Base-by-base conservation (phyloP, 2,113 vertebrate species). In the Poeciliopsis occidentalis region DNA sequence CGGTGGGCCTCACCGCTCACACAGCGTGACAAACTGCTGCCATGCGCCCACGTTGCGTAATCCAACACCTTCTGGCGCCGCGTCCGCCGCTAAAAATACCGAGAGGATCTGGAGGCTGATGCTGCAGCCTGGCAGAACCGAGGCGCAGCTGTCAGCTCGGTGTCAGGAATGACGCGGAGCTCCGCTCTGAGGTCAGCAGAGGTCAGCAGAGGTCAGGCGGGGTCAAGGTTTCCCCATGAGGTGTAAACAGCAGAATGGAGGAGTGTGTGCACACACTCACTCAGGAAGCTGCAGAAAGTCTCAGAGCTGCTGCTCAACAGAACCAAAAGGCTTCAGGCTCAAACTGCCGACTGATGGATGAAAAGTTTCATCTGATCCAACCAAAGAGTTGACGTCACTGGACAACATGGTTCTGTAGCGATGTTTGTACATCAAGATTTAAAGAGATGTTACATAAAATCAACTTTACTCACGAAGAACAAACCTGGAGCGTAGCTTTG, bases 41-140 rank as follows among this genome's bases (percentile, higher is more conserved):
- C 61, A 69, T 81, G 84, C 76, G 73, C 66, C 79, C 54, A 41
- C n/a, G 72, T 81, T 73, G 85, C 65, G 77, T 87, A 89, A 90
- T 84, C 69, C 30, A 66, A 90, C 85, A 86, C 87, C 83, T 87
- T 65, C 87, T 87, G 81, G 83, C 81, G 82, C 31, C 71, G 26
- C 26, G n/a, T 72, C 65, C 51, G 6, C 29, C 12, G 71, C 89
- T 86, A 86, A 86, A 90, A 86, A 90, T 87, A 90, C 79, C 68
- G 37, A 22, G 65, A 62, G 82, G 85, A 81, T 83, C 84, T 82
- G 79, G 70, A 79, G 24, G 47, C 75, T 82, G 87, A 85, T 66
- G 54, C 67, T 10, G 34, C 34, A 37, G 34, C 34, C 32, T 1
- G 32, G 32, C 32, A 34, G 12, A 22, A 8, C 24, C 1, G 37